Percentiles rank a stretch among this genome's conserved stretches.
phyloP scores from a whole-genome alignment of 1,140 invertebrate species.

The Andrena cerasifolii region DNA sequence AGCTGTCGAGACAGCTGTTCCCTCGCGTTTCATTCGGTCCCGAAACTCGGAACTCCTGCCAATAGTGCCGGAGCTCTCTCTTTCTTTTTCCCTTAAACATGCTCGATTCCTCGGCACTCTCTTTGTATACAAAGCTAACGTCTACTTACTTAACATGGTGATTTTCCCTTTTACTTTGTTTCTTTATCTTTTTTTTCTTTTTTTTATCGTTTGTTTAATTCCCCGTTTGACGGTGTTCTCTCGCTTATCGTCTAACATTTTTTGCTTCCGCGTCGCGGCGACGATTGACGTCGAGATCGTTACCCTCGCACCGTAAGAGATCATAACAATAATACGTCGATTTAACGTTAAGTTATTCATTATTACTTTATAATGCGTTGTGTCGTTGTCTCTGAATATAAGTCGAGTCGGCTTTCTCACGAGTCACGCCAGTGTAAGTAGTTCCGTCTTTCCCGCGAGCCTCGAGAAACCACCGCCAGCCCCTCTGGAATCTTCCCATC shows the following conservation, averaged over 20 bases:
- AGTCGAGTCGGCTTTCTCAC: neutral
- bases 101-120: slow-evolving; percentile 49
- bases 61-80: slow-evolving; percentile 40
- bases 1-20: slow-evolving; percentile 62
- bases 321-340: slow-evolving; percentile 68
- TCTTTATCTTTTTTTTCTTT: slow-evolving; percentile 23
- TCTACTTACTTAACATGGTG: slow-evolving; percentile 65
- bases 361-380: slow-evolving; percentile 81
- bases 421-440: neutral
- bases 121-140: slow-evolving; percentile 76
- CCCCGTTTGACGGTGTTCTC: slow-evolving; percentile 2
- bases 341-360: slow-evolving; percentile 71
- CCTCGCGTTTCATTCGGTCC: slow-evolving; percentile 22
- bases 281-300: slow-evolving; percentile 51
- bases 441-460: neutral
- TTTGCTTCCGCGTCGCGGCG: neutral
- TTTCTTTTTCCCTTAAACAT: slow-evolving; percentile 37
- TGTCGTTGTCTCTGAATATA: slow-evolving; percentile 82
- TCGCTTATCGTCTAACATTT: slow-evolving; percentile 53
- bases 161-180: slow-evolving; percentile 32
- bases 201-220: slow-evolving; percentile 37
- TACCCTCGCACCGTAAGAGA: slow-evolving; percentile 46
- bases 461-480: no score
- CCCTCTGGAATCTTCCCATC: no score
- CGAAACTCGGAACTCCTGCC: slow-evolving; percentile 33